Percentiles rank a stretch among this genome's conserved stretches.
These are phyloP conservation scores for Drosophila sechellia DNA, from an alignment of 1,140 invertebrate species.

Conservation along the genomic window DNA sequence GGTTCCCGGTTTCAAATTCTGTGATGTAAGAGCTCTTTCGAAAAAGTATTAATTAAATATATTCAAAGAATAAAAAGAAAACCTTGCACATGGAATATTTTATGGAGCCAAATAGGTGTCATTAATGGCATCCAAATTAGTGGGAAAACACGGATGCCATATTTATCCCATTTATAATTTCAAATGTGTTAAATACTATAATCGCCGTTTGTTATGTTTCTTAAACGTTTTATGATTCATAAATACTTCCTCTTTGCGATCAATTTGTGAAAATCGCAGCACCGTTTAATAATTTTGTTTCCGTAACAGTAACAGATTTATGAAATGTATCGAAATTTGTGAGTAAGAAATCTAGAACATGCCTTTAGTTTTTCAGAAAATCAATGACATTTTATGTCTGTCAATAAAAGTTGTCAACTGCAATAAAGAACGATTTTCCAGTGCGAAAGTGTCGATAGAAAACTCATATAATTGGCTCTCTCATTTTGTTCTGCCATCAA, in stretches of 20 bases:
- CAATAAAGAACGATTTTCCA: constrained; percentile 23
- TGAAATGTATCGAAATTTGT: neutral
- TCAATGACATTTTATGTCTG: constrained; percentile 22
- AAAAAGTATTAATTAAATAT: neutral
- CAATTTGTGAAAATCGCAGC: neutral
- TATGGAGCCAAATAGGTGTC: neutral
- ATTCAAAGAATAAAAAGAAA: neutral
- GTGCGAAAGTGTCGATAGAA: constrained; percentile 15
- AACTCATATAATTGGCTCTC: constrained; percentile 38
- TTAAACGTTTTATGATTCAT: neutral
- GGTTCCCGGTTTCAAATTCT: neutral
- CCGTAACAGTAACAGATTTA: too few species aligned
- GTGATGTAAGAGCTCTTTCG: too few species aligned
- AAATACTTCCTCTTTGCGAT: neutral
- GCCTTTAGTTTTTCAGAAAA: constrained; percentile 4
- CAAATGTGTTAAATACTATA: neutral
- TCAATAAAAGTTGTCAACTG: constrained; percentile 28
- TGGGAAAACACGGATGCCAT: neutral
- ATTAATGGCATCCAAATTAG: neutral
- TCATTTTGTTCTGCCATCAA: constrained; percentile 17
- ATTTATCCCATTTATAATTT: neutral
- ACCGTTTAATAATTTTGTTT: neutral
- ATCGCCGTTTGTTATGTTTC: neutral
- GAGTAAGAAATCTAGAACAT: constrained; percentile 13
- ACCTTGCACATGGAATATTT: neutral